Conservation (phyloP, 2,797 vertebrate genomes). For the Lepus townsendii region DNA sequence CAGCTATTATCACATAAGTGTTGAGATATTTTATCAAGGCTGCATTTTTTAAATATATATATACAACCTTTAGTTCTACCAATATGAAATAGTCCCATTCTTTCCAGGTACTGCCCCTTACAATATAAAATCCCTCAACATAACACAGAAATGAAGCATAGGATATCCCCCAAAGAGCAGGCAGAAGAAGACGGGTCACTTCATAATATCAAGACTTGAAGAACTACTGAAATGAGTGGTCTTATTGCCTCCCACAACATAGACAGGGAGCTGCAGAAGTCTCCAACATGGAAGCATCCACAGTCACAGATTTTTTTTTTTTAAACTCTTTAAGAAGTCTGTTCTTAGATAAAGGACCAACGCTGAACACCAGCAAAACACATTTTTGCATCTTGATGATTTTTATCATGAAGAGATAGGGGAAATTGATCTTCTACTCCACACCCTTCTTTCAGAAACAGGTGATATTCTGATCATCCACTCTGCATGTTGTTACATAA, state of each 20-base stretch:
- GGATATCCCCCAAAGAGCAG: neutral
- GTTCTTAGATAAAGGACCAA: neutral
- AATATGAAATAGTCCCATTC: neutral
- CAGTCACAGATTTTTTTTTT: neutral
- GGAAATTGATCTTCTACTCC: neutral
- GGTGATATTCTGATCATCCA: neutral
- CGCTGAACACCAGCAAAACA: neutral
- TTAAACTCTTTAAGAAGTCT: neutral
- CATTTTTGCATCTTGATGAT: neutral
- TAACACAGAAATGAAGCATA: neutral
- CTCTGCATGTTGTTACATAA: neutral
- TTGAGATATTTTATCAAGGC: neutral
- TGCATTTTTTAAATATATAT: neutral
- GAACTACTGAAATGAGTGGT: too few relatives aligned
- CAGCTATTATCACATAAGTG: too few relatives aligned
- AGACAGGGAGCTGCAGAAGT: neutral
- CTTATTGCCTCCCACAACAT: neutral
- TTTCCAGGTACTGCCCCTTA: neutral
- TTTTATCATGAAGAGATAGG: neutral
- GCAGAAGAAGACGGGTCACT: neutral
- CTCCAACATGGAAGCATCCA: neutral
- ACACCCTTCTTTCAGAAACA: neutral
- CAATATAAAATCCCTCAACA: neutral
- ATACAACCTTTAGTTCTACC: neutral
- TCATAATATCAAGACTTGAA: neutral